Base-by-base conservation (phyloP, 2,113 vertebrate genomes). In the Hydrochoerus hydrochaeris region DNA sequence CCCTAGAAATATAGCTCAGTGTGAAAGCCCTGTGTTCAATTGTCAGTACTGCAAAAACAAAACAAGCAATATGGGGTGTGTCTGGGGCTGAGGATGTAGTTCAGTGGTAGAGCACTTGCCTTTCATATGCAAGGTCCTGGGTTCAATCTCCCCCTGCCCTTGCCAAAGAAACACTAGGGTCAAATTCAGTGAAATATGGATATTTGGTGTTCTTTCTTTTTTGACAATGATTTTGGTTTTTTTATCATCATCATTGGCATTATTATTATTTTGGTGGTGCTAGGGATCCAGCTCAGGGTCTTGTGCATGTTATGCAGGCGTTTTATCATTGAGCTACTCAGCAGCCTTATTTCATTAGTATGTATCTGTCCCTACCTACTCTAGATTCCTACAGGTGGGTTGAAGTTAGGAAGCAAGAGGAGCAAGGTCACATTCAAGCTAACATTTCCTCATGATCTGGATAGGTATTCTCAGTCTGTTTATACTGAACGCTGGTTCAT, bases 381-480 rank as follows among this genome's bases (percentile, higher is more conserved):
- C 54, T n/a, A 20, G 14, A 38, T 24, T 9, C 28, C 10, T 81
- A 35, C 19, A 90, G 90, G 54, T 92, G 52, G 0, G 2, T 46
- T 96, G 7, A 60, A 89, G 28, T 85, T 81, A 85, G 65, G 49
- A 82, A 57, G 67, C 41, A 52, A 93, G 22, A 80, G 7, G 38
- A 89, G 28, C 35, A 44, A 44, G 35, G 20, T 94, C n/a, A 84
- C 32, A n/a, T 90, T 95, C n/a, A 95, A 67, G 71, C 26, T 95
- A n/a, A 20, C 22, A 1, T 84, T 35, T 83, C 65, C n/a, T 12
- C 0, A 10, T 92, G 95, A 82, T 44, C 44, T 73, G 69, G 57
- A 65, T 80, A 90, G 83, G 86, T 96, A 52, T 90, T 91, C 81
- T 94, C 26, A 75, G 44, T 41, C 19, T 92, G 16, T 91, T 96